Base-by-base conservation (phyloP, 1,140 invertebrate genomes). In the Aricia agestis region DNA sequence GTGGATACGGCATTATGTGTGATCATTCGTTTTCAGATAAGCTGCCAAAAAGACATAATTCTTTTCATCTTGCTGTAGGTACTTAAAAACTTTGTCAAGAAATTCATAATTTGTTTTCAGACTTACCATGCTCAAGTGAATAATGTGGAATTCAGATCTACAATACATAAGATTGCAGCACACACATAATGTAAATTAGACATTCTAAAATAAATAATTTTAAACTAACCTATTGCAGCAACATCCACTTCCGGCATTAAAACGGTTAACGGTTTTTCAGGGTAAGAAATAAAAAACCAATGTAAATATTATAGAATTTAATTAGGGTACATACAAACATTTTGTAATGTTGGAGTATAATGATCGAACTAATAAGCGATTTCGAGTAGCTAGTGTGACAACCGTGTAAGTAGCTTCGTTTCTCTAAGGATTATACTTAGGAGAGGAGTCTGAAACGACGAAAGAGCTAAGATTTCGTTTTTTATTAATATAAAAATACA, bases 271-370 rank as follows among this genome's bases (percentile, higher is more conserved):
- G 11, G n/a, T n/a, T n/a, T n/a, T n/a, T n/a, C 11, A 59, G 59
- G 18, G 7, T 25, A 25, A 63, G 9, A 63, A 63, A 63, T 19
- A 19, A 59, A 59, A 59, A 7, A 63, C 18, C 59, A 19, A 63
- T 19, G 11, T 63, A 77, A 80, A 90, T 91, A 87, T 90, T 86
- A 91, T 91, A 91, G 82, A 90, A 88, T 91, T 91, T 91, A 91
- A 90, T 91, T 89, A 91, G 86, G 86, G 87, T 91, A 91, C 85
- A 90, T 91, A 91, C 86, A 91, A 91, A 91, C 86, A 86, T 86
- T 87, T 88, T 88, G 87, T 89, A 89, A 89, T 89, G 87, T 87
- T 85, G 87, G 84, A 87, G 83, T 89, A 91, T 89, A 89, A 86
- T 89, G 82, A 86, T 84, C 82, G 86, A 89, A 89, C 86, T 91